Conservation (phyloP, 1,140 invertebrate species). For the Brachionus koreanus region DNA sequence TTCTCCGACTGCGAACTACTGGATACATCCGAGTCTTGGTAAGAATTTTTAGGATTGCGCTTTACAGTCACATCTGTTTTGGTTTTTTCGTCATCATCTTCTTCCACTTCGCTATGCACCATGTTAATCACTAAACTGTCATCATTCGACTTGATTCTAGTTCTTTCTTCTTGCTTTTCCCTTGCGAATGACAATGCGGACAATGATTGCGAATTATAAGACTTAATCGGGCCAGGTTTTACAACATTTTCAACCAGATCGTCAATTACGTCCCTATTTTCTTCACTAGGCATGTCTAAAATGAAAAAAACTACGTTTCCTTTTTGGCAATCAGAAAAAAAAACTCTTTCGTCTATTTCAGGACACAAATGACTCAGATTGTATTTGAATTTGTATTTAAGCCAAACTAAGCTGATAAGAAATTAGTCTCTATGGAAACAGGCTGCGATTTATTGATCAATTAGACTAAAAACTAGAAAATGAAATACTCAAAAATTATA, state of each 20-base stretch:
- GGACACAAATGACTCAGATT: not conserved
- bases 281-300: conserved; percentile 9
- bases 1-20: not conserved
- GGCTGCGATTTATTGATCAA: conserved; percentile 34
- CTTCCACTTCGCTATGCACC: conserved; percentile 11
- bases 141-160: not conserved
- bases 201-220: conserved; percentile 4
- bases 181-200: conserved; percentile 14
- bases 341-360: not conserved
- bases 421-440: conserved; percentile 2
- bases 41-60: not conserved
- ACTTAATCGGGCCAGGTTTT: not conserved
- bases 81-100: not conserved
- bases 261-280: conserved; percentile 29
- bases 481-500: not conserved
- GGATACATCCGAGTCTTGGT: not conserved
- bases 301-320: not conserved
- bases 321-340: not conserved
- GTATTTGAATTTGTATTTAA: conserved; percentile 28
- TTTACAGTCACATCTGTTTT: not conserved
- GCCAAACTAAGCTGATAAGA: not conserved
- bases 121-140: conserved; percentile 4
- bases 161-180: not conserved
- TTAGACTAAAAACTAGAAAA: conserved; percentile 15
- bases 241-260: not conserved